These are phyloP conservation scores for Bombus picipes DNA, from an alignment of 1,140 invertebrate genomes.

Conservation along the genomic window DNA sequence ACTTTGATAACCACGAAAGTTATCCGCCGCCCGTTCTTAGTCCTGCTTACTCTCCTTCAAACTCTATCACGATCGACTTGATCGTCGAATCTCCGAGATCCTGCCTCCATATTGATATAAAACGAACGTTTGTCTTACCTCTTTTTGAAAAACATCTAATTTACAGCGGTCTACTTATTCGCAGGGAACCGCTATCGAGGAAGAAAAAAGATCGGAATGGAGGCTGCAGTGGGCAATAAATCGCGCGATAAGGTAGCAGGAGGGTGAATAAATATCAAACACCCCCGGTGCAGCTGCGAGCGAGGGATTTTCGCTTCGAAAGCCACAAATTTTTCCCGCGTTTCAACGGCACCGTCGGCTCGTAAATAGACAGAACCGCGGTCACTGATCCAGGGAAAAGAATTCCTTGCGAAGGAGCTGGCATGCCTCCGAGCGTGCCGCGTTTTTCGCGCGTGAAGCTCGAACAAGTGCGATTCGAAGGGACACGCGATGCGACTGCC, in stretches of 20 bases:
- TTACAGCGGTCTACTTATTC: not conserved
- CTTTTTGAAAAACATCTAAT: not conserved
- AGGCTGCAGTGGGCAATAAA: not conserved
- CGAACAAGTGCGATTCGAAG: slow-evolving; percentile 9
- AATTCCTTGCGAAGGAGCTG: not conserved
- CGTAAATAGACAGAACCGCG: not conserved
- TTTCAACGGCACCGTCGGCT: not conserved
- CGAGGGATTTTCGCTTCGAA: not conserved
- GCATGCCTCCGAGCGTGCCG: not conserved
- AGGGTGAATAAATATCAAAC: slow-evolving; percentile 13
- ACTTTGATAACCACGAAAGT: slow-evolving; percentile 27
- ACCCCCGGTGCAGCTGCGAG: not conserved
- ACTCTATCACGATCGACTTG: not conserved
- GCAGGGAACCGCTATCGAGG: not conserved
- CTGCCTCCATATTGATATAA: too few species aligned
- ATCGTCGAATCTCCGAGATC: too few species aligned
- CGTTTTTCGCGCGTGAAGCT: slow-evolving; percentile 20
- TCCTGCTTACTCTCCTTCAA: not conserved
- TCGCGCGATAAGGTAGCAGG: not conserved
- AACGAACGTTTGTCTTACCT: too few species aligned
- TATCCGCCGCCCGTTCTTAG: not conserved
- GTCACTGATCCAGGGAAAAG: not conserved
- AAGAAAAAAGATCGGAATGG: not conserved
- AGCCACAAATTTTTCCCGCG: not conserved
- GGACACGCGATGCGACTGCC: slow-evolving; percentile 10